Evolutionary conservation across 1,140 invertebrate species (phyloP).

Genomic region (Popillia japonica): DNA sequence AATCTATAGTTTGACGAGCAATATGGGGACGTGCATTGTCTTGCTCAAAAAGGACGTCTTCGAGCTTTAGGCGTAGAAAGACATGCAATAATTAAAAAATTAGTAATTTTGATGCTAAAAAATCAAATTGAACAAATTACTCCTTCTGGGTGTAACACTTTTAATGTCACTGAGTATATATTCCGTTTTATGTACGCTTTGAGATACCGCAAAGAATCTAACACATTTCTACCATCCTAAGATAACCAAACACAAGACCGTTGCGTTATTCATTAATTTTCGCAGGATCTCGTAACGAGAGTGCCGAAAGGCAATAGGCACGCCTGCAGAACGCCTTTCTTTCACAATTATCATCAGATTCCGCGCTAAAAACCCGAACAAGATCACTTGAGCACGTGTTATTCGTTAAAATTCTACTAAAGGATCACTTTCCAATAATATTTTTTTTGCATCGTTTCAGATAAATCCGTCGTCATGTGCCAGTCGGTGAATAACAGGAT

Average conservation of each 20-base stretch:
- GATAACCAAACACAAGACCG: background rate
- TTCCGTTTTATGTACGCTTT: too few relatives aligned
- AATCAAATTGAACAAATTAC: too few relatives aligned
- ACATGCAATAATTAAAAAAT: too few relatives aligned
- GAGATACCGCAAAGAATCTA: too few relatives aligned
- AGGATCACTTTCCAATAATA: conserved; percentile 26
- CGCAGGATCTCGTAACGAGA: background rate
- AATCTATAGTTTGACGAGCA: too few relatives aligned
- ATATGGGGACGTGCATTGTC: too few relatives aligned
- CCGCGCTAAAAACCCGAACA: background rate
- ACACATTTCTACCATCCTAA: too few relatives aligned
- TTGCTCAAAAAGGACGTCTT: too few relatives aligned
- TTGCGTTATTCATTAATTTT: conserved; percentile 9
- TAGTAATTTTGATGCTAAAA: too few relatives aligned
- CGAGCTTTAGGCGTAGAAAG: too few relatives aligned
- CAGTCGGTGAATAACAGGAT: background rate
- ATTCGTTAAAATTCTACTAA: conserved; percentile 6
- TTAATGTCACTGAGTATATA: too few relatives aligned
- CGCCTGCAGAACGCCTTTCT: conserved; percentile 17
- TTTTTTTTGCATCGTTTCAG: conserved; percentile 36
- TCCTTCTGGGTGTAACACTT: too few relatives aligned
- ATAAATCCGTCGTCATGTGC: conserved; percentile 37
- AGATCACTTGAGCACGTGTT: background rate
- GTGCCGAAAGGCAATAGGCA: conserved; percentile 13
- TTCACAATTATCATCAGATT: conserved; percentile 14